These are phyloP conservation scores for Chymomyza procnemis DNA, from an alignment of 2,888 invertebrate species.

Conservation along the genomic window DNA sequence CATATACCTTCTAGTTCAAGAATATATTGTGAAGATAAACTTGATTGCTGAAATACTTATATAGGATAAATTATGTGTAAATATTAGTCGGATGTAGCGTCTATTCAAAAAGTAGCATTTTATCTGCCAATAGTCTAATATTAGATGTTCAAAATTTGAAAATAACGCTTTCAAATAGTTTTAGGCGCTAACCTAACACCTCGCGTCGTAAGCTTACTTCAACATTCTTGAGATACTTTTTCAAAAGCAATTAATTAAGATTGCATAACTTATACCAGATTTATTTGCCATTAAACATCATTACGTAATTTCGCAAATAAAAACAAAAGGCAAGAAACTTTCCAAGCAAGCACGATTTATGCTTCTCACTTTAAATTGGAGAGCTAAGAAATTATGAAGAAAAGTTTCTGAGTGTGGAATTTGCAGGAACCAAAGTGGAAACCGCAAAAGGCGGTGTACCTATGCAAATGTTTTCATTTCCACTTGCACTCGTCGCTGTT, in stretches of 20 bases:
- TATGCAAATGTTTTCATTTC: constrained; percentile 64
- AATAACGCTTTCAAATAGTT: not conserved
- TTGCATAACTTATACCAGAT: constrained; percentile 47
- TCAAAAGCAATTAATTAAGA: constrained; percentile 55
- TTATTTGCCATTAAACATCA: constrained; percentile 59
- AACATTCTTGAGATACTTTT: not conserved
- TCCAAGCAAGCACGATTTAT: constrained; percentile 59
- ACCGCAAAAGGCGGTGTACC: constrained; percentile 51
- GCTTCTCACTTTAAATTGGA: constrained; percentile 43
- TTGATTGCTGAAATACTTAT: too few species aligned
- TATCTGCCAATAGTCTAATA: too few species aligned
- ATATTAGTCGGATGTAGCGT: too few species aligned
- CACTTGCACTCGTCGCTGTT: constrained; percentile 44
- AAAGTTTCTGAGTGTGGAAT: constrained; percentile 10
- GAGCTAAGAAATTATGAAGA: constrained; percentile 4
- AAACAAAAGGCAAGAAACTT: constrained; percentile 51
- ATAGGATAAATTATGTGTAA: too few species aligned
- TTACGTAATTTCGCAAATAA: constrained; percentile 31
- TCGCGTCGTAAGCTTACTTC: not conserved
- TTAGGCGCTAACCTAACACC: not conserved
- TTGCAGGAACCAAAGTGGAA: constrained; percentile 24
- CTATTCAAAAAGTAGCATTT: too few species aligned
- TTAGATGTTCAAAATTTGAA: too few species aligned
- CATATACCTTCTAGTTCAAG: too few species aligned
- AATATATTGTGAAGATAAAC: too few species aligned